Evolutionary conservation across 2,113 vertebrate genomes (phyloP), one percentile per base, ranked within the genome.

Genomic region (Andinoacara biseriatus): DNA sequence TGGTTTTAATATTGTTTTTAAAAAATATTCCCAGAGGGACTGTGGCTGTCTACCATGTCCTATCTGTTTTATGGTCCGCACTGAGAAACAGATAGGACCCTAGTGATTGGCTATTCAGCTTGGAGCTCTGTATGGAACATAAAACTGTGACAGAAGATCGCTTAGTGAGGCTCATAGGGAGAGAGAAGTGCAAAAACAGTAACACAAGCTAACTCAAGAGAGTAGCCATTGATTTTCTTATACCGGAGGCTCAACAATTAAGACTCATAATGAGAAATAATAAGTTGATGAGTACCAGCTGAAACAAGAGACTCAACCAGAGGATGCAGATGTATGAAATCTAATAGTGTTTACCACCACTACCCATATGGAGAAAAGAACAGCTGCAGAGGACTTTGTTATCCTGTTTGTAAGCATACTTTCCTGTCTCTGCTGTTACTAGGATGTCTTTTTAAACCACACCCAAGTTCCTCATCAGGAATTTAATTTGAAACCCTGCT

Each of bases 301-400:
- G 90, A 89, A 31, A 90, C 80, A n/a, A 74, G 88, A 92, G 33
- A 90, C 61, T 58, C 83, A 78, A 83, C 89, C 67, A 46, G 1
- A 81, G 76, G 76, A 86, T 62, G 60, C 14, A 76, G 82, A 86
- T 86, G 86, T 58, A 82, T 90, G 89, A 91, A 91, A 94, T 90
- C 87, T 65, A 86, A 92, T 83, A 89, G 76, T 46, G 57, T 83
- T 78, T 63, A 85, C 78, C 65, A 49, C 49, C 82, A 82, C 75
- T 76, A 22, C 82, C 89, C 85, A 90, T 88, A 76, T 90, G 90
- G 82, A 69, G 18, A 22, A 38, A 31, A 76, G 85, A 83, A 84
- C 84, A 94, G 90, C 87, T 90, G 89, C 89, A 38, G 57, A 86
- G 78, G 57, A 85, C 77, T 90, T 89, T 88, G 78, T 87, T 76